These are phyloP conservation scores for Alectura lathami DNA, from an alignment of 2,113 vertebrate genomes.

Conservation along the genomic window DNA sequence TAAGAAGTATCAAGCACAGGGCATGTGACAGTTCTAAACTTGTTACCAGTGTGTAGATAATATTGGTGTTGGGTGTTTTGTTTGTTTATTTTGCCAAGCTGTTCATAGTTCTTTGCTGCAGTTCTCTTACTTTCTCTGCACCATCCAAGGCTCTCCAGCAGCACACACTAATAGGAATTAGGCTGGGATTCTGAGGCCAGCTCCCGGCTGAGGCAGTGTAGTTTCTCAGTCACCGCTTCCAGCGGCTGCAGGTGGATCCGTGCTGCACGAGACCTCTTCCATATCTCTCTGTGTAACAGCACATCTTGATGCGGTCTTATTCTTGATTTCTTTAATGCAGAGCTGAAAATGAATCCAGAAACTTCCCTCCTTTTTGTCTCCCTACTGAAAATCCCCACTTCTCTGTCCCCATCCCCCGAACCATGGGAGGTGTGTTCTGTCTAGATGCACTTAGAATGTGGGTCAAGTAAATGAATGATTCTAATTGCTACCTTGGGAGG, in stretches of 20 bases:
- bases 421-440: slow-evolving; percentile 21
- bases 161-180: neutral
- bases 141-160: slow-evolving; percentile 2
- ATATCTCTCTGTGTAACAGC: neutral
- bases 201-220: neutral
- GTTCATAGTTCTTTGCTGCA: slow-evolving; percentile 27
- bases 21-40: neutral
- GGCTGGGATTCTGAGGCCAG: neutral
- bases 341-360: neutral
- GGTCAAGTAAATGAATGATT: slow-evolving; percentile 58
- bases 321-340: slow-evolving; percentile 2
- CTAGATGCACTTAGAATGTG: slow-evolving; percentile 47
- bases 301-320: neutral
- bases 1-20: neutral
- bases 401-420: neutral
- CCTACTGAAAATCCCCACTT: neutral
- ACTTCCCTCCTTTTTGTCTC: neutral
- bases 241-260: neutral
- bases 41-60: slow-evolving; percentile 12
- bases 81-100: neutral
- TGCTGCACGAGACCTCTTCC: neutral
- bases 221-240: neutral
- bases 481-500: slow-evolving; percentile 31
- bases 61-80: neutral
- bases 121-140: neutral